Conservation (phyloP, 2,113 vertebrate genomes). For the Guaruba guarouba region DNA sequence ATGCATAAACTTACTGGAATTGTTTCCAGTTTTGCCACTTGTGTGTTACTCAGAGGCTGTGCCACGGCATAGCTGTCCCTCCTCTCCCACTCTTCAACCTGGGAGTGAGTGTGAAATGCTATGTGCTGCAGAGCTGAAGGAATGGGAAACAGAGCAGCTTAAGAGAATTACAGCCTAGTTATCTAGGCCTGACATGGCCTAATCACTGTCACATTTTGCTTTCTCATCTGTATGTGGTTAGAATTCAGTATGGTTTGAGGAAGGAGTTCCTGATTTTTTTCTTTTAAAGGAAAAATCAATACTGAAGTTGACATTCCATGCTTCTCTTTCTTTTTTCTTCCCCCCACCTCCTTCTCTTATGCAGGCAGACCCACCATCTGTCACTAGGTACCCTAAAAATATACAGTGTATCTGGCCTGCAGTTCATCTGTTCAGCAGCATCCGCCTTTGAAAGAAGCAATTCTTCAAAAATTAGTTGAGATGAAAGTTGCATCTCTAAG, state of each 20-base stretch:
- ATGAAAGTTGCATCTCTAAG: not conserved
- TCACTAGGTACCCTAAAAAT: not conserved
- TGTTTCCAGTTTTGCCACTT: not conserved
- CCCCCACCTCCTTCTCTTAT: not conserved
- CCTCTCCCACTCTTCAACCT: not conserved
- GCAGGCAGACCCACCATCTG: not conserved
- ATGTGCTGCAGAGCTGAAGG: not conserved
- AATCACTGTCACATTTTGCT: not conserved
- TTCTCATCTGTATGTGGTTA: not conserved
- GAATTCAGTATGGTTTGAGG: not conserved
- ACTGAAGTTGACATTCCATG: not conserved
- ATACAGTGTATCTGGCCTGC: not conserved
- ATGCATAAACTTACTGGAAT: not conserved
- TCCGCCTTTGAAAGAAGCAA: not conserved
- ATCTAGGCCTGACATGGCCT: not conserved
- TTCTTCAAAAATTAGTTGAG: not conserved
- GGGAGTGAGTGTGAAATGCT: not conserved
- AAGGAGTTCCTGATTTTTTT: not conserved
- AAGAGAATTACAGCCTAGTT: not conserved
- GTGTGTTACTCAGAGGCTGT: not conserved
- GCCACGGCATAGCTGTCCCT: not conserved
- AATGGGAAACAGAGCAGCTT: not conserved
- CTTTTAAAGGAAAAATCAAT: not conserved
- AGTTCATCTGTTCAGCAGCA: not conserved
- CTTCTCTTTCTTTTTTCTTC: not conserved